These are phyloP conservation scores for Hyposmocoma kahamanoa DNA, from an alignment of 1,140 invertebrate species.

Conservation along the genomic window DNA sequence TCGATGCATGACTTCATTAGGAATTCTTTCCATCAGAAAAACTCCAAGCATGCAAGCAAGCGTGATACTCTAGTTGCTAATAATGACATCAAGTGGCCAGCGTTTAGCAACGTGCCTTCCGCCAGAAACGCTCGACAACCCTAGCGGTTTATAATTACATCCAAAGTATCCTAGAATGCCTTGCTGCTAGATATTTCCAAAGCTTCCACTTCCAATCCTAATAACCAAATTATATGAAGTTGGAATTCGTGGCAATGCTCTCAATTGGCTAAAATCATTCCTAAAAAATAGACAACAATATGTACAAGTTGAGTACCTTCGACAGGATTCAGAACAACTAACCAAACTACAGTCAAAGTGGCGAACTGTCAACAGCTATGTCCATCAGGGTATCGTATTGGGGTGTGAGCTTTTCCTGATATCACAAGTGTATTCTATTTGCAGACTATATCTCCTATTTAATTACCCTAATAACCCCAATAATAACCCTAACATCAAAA, in stretches of 20 bases:
- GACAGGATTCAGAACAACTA: not conserved
- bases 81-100: too few relatives aligned
- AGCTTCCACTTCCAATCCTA: not conserved
- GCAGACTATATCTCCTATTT: constrained; percentile 7
- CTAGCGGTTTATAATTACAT: constrained; percentile 2
- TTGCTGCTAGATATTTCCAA: not conserved
- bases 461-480: too few relatives aligned
- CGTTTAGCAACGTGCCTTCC: not conserved
- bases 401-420: not conserved
- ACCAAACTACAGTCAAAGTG: not conserved
- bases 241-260: constrained; percentile 2
- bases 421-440: constrained; percentile 1
- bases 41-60: too few relatives aligned
- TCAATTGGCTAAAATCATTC: constrained; percentile 1
- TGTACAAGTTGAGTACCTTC: not conserved
- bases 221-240: constrained; percentile 1
- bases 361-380: too few relatives aligned
- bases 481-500: too few relatives aligned
- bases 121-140: not conserved
- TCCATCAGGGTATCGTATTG: constrained; percentile 6
- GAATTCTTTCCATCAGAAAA: too few relatives aligned
- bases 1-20: too few relatives aligned
- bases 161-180: not conserved
- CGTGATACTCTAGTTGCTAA: too few relatives aligned
- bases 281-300: not conserved